Conservation (phyloP, 2,113 vertebrate genomes). For the Benitochromis conjunctus region DNA sequence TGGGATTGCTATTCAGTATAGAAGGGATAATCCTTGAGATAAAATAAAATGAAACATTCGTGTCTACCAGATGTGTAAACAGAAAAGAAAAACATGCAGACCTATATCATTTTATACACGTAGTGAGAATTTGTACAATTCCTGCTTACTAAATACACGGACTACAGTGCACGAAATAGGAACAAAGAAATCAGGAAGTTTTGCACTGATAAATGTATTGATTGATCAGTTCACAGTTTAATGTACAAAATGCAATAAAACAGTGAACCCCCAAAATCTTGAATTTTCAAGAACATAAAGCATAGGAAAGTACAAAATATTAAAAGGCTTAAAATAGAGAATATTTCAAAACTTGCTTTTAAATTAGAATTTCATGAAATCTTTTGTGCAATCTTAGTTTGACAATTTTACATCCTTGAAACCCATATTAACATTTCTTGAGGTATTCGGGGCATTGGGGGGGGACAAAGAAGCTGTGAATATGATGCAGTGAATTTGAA, state of each 20-base stretch:
- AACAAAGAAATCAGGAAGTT: not conserved
- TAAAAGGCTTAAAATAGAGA: not conserved
- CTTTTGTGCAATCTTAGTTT: not conserved
- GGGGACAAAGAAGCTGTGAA: accelerated
- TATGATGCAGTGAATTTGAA: not conserved
- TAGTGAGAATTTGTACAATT: not conserved
- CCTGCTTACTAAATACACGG: not conserved
- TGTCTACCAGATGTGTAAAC: not conserved
- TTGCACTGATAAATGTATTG: not conserved
- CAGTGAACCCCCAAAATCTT: not conserved
- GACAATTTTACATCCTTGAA: not conserved
- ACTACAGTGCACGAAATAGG: not conserved
- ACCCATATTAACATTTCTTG: not conserved
- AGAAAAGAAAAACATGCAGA: not conserved
- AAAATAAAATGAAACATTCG: not conserved
- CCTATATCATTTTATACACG: not conserved
- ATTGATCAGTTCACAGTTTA: not conserved
- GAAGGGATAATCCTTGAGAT: not conserved
- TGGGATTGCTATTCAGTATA: not conserved
- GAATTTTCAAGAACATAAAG: not conserved
- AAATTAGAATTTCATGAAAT: not conserved
- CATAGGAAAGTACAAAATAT: not conserved
- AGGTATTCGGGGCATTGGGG: not conserved
- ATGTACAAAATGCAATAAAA: not conserved
- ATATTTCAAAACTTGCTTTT: not conserved